Evolutionary conservation across 2,888 invertebrate genomes (phyloP), one percentile per base, ranked within the genome.

Genomic region (Quadroppia sp.): DNA sequence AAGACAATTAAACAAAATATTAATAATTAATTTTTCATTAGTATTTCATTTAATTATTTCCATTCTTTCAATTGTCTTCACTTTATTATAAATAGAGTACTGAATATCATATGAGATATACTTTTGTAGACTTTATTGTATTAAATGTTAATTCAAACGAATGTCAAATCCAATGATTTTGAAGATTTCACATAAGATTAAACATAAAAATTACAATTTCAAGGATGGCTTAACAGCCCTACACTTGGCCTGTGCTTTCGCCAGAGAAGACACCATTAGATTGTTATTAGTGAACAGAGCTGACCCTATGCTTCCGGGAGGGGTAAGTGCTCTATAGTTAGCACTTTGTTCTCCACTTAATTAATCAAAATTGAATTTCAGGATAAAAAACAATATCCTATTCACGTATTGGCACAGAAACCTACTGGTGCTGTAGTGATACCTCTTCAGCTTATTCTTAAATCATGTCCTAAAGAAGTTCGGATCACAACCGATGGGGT

Each of bases 161-260:
- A n/a, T n/a, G n/a, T n/a, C n/a, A n/a, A n/a, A n/a, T n/a, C n/a
- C n/a, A n/a, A n/a, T n/a, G n/a, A n/a, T n/a, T n/a, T n/a, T n/a
- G n/a, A n/a, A n/a, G n/a, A n/a, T n/a, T n/a, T n/a, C n/a, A n/a
- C n/a, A n/a, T n/a, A n/a, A n/a, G n/a, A n/a, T n/a, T n/a, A n/a
- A n/a, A n/a, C n/a, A n/a, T n/a, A n/a, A n/a, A n/a, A n/a, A n/a
- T n/a, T n/a, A n/a, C n/a, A n/a, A n/a, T n/a, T 36, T 53, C 7
- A 23, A 98, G 97, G 98, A 98, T 83, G 94, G 94, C 83, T 91
- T 92, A 85, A 96, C 94, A 84, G 93, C 90, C 42, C 87, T 96
- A 72, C 97, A 98, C 84, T 90, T 95, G 82, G 92, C 96, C 17
- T 92, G 95, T 30, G 91, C 93, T 89, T 91, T 92, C 83, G 92